phyloP scores from a whole-genome alignment of 1,140 invertebrate species.

The Cecropterus lyciades region DNA sequence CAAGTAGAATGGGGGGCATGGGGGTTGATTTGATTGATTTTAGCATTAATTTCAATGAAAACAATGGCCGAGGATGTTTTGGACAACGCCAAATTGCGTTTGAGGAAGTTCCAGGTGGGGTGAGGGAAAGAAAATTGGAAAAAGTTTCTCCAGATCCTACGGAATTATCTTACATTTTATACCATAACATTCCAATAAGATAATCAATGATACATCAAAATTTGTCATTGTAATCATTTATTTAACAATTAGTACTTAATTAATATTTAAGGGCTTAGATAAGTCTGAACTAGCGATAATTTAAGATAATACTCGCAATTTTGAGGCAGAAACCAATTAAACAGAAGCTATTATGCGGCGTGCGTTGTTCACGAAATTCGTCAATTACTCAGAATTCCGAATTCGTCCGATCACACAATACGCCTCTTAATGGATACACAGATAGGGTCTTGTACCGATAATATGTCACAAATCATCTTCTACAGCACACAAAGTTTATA shows the following conservation, averaged over 20 bases:
- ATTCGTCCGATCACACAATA: slow-evolving; percentile 67
- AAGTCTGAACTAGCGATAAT: slow-evolving; percentile 38
- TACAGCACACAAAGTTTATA: slow-evolving; percentile 79
- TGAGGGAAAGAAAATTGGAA: slow-evolving; percentile 37
- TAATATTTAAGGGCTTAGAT: slow-evolving; percentile 15
- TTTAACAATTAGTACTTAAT: neutral
- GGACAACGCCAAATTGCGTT: slow-evolving; percentile 67
- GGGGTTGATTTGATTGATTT: slow-evolving; percentile 77
- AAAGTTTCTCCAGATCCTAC: slow-evolving; percentile 17
- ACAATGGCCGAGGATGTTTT: slow-evolving; percentile 66
- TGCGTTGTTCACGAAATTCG: slow-evolving; percentile 52
- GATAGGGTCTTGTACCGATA: slow-evolving; percentile 73
- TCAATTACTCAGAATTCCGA: slow-evolving; percentile 73
- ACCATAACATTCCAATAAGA: slow-evolving; percentile 21
- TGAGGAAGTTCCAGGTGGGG: slow-evolving; percentile 41
- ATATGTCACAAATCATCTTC: slow-evolving; percentile 82
- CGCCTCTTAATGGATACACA: slow-evolving; percentile 62
- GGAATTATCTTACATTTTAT: slow-evolving; percentile 8
- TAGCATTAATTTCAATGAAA: slow-evolving; percentile 78
- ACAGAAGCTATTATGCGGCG: slow-evolving; percentile 40
- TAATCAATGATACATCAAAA: neutral
- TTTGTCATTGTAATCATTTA: neutral
- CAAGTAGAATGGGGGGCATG: slow-evolving; percentile 51
- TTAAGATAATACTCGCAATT: slow-evolving; percentile 46
- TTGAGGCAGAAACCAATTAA: slow-evolving; percentile 50